Evolutionary conservation across 2,113 vertebrate genomes (phyloP).

Genomic region (Podiceps cristatus): DNA sequence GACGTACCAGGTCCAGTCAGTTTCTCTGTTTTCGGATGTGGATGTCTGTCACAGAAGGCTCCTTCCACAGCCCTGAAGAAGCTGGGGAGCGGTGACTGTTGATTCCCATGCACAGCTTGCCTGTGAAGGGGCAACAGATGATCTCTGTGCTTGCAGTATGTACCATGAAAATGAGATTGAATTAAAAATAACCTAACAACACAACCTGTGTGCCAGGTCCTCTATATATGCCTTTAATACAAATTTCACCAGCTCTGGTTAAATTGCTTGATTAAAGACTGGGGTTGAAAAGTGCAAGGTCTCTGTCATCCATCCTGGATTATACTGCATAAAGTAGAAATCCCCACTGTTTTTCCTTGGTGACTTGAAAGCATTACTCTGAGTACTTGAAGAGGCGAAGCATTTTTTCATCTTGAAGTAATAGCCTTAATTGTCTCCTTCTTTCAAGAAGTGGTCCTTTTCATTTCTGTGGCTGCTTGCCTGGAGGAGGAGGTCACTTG

Average conservation of each 20-base stretch:
- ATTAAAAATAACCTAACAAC: neutral
- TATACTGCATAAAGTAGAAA: neutral
- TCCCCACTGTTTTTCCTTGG: accelerated
- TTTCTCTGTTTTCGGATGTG: neutral
- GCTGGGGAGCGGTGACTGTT: neutral
- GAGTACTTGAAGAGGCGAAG: neutral
- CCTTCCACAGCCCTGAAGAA: neutral
- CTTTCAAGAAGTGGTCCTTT: neutral
- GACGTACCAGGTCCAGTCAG: neutral
- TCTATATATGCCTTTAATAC: neutral
- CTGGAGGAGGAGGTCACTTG: neutral
- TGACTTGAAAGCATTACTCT: neutral
- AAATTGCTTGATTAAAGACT: neutral
- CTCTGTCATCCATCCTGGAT: neutral
- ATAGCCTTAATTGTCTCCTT: neutral
- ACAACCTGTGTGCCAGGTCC: neutral
- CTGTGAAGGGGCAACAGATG: neutral
- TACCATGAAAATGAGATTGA: neutral
- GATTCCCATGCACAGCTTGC: neutral
- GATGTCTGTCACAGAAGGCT: neutral
- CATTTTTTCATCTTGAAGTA: neutral
- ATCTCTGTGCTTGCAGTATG: neutral
- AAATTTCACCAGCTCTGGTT: neutral
- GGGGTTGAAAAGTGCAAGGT: neutral
- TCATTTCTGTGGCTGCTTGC: neutral